These are phyloP conservation scores for Catalaphyllia jardinei DNA, from an alignment of 64 coral and sea anemone species.

Conservation along the genomic window DNA sequence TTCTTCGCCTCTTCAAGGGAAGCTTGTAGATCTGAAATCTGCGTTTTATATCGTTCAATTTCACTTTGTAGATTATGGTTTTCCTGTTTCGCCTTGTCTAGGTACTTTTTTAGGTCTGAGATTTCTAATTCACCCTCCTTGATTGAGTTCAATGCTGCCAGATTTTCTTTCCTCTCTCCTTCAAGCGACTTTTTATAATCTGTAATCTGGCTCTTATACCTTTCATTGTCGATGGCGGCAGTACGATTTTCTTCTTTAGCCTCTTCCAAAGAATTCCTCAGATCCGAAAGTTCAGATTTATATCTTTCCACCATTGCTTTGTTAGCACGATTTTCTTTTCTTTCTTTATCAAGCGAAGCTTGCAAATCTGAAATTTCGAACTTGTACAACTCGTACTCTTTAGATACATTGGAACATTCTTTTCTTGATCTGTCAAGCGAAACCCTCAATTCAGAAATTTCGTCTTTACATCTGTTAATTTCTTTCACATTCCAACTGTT, in stretches of 20 bases:
- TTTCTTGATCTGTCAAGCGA: not conserved
- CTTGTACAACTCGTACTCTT: constrained; percentile 14
- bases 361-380: constrained; percentile 34
- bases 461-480: not conserved
- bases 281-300: not conserved
- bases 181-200: not conserved
- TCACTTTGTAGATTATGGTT: not conserved
- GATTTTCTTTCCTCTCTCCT: not conserved
- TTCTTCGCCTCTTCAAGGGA: not conserved
- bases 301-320: not conserved
- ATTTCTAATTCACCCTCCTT: not conserved
- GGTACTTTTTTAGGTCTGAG: not conserved
- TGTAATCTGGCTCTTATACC: not conserved
- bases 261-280: constrained; percentile 1
- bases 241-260: not conserved
- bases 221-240: not conserved
- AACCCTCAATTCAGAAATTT: not conserved
- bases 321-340: not conserved
- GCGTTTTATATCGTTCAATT: not conserved
- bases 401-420: not conserved
- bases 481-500: constrained; percentile 2
- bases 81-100: not conserved
- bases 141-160: not conserved
- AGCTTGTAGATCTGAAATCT: not conserved
- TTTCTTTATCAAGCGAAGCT: not conserved